Evolutionary conservation across 2,797 vertebrate genomes (phyloP).

Genomic region (Cuculus canorus): DNA sequence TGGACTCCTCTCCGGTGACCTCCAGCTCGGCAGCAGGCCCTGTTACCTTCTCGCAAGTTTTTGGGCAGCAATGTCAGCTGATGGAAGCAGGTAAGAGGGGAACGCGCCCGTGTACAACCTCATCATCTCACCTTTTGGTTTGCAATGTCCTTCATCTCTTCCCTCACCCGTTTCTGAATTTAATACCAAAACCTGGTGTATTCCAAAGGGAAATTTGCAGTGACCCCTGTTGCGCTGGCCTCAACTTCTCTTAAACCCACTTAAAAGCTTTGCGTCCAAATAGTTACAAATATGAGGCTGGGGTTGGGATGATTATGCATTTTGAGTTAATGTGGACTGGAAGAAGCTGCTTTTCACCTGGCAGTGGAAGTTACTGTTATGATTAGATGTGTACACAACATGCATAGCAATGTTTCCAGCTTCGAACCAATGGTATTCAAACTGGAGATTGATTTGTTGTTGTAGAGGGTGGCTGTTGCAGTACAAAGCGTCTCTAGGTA

Average conservation of each 20-base stretch:
- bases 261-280: not conserved
- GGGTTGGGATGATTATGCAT: fast-evolving
- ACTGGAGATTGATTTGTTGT: not conserved
- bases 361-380: fast-evolving
- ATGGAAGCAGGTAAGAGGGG: constrained; percentile 82
- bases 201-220: not conserved
- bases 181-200: not conserved
- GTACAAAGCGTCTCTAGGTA: not conserved
- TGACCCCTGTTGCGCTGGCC: not conserved
- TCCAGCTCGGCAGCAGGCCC: constrained; percentile 30
- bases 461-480: not conserved
- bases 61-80: constrained; percentile 82
- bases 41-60: constrained; percentile 80
- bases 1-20: constrained; percentile 66
- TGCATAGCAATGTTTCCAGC: fast-evolving
- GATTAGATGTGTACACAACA: fast-evolving
- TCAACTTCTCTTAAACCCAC: fast-evolving
- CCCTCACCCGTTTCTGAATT: not conserved
- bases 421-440: fast-evolving
- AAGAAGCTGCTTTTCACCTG: not conserved
- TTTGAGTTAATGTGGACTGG: fast-evolving
- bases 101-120: fast-evolving
- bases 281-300: fast-evolving
- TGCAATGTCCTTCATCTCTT: fast-evolving
- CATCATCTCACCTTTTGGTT: fast-evolving